Evolutionary conservation across 2,888 invertebrate species (phyloP), one percentile per base, ranked within the genome.

Genomic region (Elysia crispata): DNA sequence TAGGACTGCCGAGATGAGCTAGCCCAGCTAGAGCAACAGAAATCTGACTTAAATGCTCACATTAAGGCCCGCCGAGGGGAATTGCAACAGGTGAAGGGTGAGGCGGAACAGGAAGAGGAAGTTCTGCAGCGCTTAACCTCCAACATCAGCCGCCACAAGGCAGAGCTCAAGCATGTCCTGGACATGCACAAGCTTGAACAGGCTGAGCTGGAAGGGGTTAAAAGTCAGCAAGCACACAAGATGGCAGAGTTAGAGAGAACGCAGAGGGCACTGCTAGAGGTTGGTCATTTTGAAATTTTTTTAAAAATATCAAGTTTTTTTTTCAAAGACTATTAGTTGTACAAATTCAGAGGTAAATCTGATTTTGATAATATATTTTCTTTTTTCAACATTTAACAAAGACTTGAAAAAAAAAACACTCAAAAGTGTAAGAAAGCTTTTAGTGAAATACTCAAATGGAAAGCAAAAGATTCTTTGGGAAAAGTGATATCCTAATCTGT

Each of bases 171-270:
- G 81, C 89, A 89, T 76, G 86, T 87, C 33, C 87, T 86, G 76
- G 90, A 90, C 77, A 87, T 89, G 88, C 87, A 87, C 83, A 86
- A 87, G 64, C 79, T 88, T 33, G 89, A 89, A 81, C 86, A 87
- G 80, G 85, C 86, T 28, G 89, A 89, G 74, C 83, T 89, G 64
- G 88, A 89, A 23, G 86, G 83, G 75, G 81, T 90, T 1, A 89
- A 88, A 76, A 81, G 85, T 1, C 89, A 89, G 72, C 88, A 89
- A 73, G 83, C 86, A 18, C 88, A 88, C 83, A 88, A 86, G 82
- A 79, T 89, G 64, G 81, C 83, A 0, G 88, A 88, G 41, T 84
- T 90, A 31, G 90, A 90, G 81, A 87, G 85, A 75, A 89, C 87
- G 23, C 89, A 88, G 83, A 82, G 86, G n/a, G 85, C 86, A 57